phyloP scores from a whole-genome alignment of 2,797 vertebrate genomes.

The Hapalemur alaotrensis region DNA sequence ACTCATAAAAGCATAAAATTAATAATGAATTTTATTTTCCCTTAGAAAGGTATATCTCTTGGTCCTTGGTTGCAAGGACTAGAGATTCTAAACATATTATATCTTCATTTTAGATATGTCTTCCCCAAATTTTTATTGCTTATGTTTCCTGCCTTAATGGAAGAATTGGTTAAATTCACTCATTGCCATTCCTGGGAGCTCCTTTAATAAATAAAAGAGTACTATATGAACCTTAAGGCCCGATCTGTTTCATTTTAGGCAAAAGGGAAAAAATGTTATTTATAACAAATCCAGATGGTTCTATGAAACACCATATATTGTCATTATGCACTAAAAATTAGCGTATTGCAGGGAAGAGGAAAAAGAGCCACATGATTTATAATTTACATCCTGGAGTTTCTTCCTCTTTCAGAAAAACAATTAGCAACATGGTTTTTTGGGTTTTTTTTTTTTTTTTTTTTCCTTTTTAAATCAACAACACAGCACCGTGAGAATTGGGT shows the following conservation, averaged over 20 bases:
- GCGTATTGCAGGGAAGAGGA: constrained; percentile 50
- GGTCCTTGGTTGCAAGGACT: neutral
- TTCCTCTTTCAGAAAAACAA: constrained; percentile 65
- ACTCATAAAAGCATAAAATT: neutral
- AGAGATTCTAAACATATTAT: neutral
- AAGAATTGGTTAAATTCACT: constrained; percentile 25
- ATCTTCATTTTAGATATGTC: neutral
- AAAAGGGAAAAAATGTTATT: neutral
- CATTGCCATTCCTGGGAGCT: neutral
- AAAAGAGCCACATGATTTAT: constrained; percentile 40
- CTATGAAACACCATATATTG: neutral
- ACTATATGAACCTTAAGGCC: neutral
- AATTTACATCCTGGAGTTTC: constrained; percentile 63
- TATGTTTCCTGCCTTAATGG: constrained; percentile 18
- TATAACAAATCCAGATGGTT: constrained; percentile 22
- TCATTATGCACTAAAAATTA: neutral
- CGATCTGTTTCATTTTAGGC: neutral
- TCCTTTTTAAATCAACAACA: constrained; percentile 45
- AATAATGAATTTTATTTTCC: neutral
- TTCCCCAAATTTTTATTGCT: neutral
- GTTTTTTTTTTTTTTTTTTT: neutral
- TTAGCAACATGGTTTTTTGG: neutral
- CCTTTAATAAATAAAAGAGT: constrained; percentile 33
- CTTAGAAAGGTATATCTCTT: neutral
- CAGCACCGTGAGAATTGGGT: constrained; percentile 36